phyloP scores from a whole-genome alignment of 2,888 invertebrate species.

The Blastobasis adustella region DNA sequence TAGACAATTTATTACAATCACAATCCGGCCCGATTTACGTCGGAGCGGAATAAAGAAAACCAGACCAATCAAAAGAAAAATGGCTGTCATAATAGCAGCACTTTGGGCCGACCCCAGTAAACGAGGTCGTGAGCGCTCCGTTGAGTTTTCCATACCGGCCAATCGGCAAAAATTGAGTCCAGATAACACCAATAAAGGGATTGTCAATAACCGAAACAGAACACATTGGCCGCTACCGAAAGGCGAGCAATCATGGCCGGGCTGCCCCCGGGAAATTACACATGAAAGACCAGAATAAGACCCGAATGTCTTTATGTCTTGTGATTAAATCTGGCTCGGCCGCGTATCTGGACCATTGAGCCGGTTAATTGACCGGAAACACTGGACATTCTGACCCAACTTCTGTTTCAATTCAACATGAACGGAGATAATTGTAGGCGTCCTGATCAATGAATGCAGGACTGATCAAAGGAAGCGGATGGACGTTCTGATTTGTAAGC shows the following conservation, averaged over 20 bases:
- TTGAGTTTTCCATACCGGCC: no score
- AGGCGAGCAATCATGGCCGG: conserved; percentile 32
- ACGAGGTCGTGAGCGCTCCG: no score
- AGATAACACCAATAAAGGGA: conserved; percentile 7
- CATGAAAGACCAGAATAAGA: conserved; percentile 46
- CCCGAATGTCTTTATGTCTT: conserved; percentile 27
- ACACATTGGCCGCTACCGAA: conserved; percentile 26
- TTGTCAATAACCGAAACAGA: conserved; percentile 18
- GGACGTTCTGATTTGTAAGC: no score
- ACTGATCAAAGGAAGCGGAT: no score
- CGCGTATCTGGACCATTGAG: conserved; percentile 54
- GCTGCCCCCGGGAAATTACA: conserved; percentile 43
- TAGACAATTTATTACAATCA: no score
- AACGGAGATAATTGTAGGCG: conserved; percentile 27
- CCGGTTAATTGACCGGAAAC: conserved; percentile 59
- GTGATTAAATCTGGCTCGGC: conserved; percentile 55
- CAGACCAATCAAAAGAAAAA: background rate
- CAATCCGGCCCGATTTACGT: no score
- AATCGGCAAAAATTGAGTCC: background rate
- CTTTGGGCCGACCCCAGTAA: no score
- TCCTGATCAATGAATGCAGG: background rate
- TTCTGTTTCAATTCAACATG: conserved; percentile 37
- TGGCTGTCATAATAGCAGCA: background rate
- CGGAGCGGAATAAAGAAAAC: no score
- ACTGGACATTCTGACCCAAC: conserved; percentile 28